phyloP scores from a whole-genome alignment of 2,797 vertebrate species.

The Fistularia commersonii region DNA sequence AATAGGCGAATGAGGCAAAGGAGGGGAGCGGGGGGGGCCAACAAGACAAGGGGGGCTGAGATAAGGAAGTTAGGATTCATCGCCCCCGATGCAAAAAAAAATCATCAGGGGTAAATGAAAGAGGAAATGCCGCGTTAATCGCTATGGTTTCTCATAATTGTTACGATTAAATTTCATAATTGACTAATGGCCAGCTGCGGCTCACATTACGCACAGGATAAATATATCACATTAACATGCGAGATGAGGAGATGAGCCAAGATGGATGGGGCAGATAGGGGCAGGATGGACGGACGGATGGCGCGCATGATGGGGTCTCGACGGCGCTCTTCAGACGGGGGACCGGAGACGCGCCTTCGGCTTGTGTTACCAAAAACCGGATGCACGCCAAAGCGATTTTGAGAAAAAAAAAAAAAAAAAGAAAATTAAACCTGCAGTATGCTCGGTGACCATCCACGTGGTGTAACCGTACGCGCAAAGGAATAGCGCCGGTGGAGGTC shows the following conservation, averaged over 20 bases:
- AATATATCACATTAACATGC: slow-evolving; percentile 71
- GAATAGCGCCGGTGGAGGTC: too few relatives aligned
- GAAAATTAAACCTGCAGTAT: too few relatives aligned
- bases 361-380: too few relatives aligned
- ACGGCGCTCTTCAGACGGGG: background rate
- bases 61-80: slow-evolving; percentile 71
- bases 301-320: background rate
- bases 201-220: slow-evolving; percentile 69
- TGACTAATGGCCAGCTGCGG: slow-evolving; percentile 77
- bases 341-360: too few relatives aligned
- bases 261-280: slow-evolving; percentile 63
- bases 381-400: too few relatives aligned
- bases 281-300: slow-evolving; percentile 13
- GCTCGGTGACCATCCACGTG: too few relatives aligned
- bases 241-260: slow-evolving; percentile 66
- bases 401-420: too few relatives aligned
- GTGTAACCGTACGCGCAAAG: too few relatives aligned
- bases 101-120: slow-evolving; percentile 73
- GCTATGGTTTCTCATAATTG: slow-evolving; percentile 76
- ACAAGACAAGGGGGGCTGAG: slow-evolving; percentile 37
- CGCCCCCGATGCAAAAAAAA: slow-evolving; percentile 62
- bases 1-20: background rate
- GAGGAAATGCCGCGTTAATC: slow-evolving; percentile 78
- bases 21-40: background rate
- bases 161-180: slow-evolving; percentile 79